phyloP scores from a whole-genome alignment of 2,113 vertebrate species.

The Euleptes europaea region DNA sequence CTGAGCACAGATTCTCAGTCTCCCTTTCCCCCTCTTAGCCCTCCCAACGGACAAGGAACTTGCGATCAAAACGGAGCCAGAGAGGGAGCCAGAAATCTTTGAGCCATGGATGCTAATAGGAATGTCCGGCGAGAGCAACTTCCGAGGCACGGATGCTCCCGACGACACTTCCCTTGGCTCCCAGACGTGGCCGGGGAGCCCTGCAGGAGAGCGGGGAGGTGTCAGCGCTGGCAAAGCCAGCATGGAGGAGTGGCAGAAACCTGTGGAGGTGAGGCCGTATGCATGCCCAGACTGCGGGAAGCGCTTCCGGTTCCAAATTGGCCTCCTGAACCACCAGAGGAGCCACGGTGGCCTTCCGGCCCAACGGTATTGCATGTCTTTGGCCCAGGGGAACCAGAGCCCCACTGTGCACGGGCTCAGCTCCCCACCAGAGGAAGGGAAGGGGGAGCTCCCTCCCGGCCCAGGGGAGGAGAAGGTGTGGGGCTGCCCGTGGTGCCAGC shows the following conservation, averaged over 20 bases:
- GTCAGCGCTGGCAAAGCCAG: slow-evolving; percentile 25
- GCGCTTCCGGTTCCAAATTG: slow-evolving; percentile 61
- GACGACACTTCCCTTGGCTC: slow-evolving; percentile 34
- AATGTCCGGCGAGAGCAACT: slow-evolving; percentile 26
- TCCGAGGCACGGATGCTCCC: neutral
- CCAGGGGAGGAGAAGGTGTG: neutral
- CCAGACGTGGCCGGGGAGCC: neutral
- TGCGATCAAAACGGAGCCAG: neutral
- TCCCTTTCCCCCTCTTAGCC: neutral
- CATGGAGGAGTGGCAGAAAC: neutral
- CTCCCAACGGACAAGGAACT: neutral
- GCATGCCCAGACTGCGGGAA: slow-evolving; percentile 62
- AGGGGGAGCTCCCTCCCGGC: neutral
- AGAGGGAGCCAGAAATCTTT: fast-evolving
- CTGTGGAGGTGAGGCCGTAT: slow-evolving; percentile 52
- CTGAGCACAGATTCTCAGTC: neutral
- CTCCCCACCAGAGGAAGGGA: slow-evolving; percentile 40
- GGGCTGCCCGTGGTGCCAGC: slow-evolving; percentile 18
- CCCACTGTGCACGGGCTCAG: slow-evolving; percentile 56
- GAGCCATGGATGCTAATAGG: slow-evolving; percentile 17
- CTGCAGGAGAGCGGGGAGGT: neutral
- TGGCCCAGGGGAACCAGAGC: slow-evolving; percentile 40
- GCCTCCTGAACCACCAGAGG: slow-evolving; percentile 61
- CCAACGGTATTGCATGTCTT: slow-evolving; percentile 15
- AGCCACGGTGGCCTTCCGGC: slow-evolving; percentile 61